Percentiles rank a stretch among this genome's conserved stretches.
Conservation (phyloP, 2,888 invertebrate species). For the Bimastos eiseni region DNA sequence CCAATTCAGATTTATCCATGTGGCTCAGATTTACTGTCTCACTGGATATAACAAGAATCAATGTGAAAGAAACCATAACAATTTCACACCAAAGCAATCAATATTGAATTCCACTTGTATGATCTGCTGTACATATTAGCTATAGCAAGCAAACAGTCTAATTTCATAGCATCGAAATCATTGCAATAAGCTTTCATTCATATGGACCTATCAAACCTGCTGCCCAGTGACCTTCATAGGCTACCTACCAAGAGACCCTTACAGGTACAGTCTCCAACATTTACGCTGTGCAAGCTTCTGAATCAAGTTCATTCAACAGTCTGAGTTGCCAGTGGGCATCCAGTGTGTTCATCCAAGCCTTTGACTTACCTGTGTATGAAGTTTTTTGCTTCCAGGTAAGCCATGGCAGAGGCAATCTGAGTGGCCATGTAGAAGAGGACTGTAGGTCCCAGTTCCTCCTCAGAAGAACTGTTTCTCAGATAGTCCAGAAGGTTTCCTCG, state of each 20-base stretch:
- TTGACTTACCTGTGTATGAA: conserved; percentile 72
- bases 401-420: conserved; percentile 99
- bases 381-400: conserved; percentile 89
- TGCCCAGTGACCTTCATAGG: too few relatives aligned
- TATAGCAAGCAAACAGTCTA: not conserved
- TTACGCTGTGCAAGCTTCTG: not conserved
- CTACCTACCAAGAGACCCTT: too few relatives aligned
- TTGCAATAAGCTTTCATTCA: not conserved
- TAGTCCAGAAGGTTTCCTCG: conserved; percentile 96
- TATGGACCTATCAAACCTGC: too few relatives aligned
- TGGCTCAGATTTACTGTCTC: too few relatives aligned
- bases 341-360: not conserved
- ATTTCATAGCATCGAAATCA: not conserved
- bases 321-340: not conserved
- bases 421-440: conserved; percentile 98
- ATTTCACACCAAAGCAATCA: not conserved
- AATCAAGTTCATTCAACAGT: not conserved
- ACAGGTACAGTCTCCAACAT: not conserved
- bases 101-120: not conserved
- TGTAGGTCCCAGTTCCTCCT: conserved; percentile 81
- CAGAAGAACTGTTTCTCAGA: conserved; percentile 70
- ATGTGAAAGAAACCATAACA: not conserved
- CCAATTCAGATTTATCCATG: too few relatives aligned
- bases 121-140: not conserved
- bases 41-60: not conserved